Base-by-base conservation (phyloP, 1,140 invertebrate genomes). In the Drosophila malerkotliana region DNA sequence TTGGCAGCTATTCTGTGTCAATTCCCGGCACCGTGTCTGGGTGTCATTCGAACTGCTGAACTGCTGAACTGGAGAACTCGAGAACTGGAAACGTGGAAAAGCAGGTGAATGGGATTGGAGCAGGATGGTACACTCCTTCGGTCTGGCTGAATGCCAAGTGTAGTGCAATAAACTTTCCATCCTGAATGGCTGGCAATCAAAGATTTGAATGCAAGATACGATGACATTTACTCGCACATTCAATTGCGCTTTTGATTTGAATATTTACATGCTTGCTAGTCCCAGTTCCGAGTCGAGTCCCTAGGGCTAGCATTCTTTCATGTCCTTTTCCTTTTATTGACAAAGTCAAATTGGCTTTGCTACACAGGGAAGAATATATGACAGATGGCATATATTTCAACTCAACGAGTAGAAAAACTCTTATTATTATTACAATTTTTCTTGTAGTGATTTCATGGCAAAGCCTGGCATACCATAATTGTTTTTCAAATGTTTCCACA, bases 181-280 rank as follows among this genome's bases (percentile, higher is more conserved):
- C 54, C 69, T 87, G 85, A 90, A 89, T 90, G 82, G 78, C 72
- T 90, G 80, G 85, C 85, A 90, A 90, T 90, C 85, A 90, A 90
- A 90, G 85, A 90, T 90, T 79, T 84, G 80, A 90, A 90, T 90
- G 85, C 74, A 48, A 90, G 85, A 90, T 90, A 90, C 85, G 84
- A 89, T 89, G 84, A 89, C 84, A 89, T 89, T 89, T 88, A 85
- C 81, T 84, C 77, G 80, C 79, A 84, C 79, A 89, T 81, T 85
- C 78, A 85, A 85, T 85, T 87, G 83, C 79, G 82, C 82, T 87
- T 87, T 87, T 87, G 75, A 87, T 87, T 87, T 87, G 82, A 88
- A 88, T 88, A 85, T 87, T 85, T 85, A 87, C 82, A 85, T 87
- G 82, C 71, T 76, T 60, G 48, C 54, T 56, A 69, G 67, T 69